phyloP scores from a whole-genome alignment of 2,888 invertebrate species.

The Phengaris alcon region DNA sequence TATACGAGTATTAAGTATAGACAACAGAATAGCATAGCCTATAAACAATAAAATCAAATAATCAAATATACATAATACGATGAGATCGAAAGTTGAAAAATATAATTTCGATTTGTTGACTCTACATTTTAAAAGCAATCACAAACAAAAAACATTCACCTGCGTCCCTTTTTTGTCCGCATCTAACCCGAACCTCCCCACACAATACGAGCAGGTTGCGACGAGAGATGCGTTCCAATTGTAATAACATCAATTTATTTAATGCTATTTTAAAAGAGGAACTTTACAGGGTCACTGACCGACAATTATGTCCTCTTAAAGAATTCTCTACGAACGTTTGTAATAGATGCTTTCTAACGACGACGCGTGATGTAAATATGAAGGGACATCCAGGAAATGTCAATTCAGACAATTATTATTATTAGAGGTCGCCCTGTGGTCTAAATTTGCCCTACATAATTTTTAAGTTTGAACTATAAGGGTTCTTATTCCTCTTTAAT shows the following conservation, averaged over 20 bases:
- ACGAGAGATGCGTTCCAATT: constrained; percentile 69
- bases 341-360: constrained; percentile 40
- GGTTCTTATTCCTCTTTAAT: too few relatives aligned
- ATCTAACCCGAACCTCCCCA: constrained; percentile 42
- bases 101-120: constrained; percentile 29
- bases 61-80: background rate
- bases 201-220: constrained; percentile 60
- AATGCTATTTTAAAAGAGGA: constrained; percentile 76
- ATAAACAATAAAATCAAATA: background rate
- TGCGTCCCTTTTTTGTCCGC: constrained; percentile 46
- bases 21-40: background rate
- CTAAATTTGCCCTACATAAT: too few relatives aligned
- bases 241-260: constrained; percentile 79
- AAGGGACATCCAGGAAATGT: constrained; percentile 23
- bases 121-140: constrained; percentile 31
- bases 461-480: too few relatives aligned
- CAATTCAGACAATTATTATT: constrained; percentile 30
- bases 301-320: constrained; percentile 75
- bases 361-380: constrained; percentile 39
- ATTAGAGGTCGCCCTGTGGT: background rate
- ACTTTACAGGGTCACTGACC: constrained; percentile 74
- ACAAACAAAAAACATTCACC: constrained; percentile 50
- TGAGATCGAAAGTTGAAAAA: background rate
- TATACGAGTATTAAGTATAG: background rate
- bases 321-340: constrained; percentile 51